Evolutionary conservation across 2,113 vertebrate species (phyloP), one percentile per base, ranked within the genome.

Genomic region (Scatophagus argus): DNA sequence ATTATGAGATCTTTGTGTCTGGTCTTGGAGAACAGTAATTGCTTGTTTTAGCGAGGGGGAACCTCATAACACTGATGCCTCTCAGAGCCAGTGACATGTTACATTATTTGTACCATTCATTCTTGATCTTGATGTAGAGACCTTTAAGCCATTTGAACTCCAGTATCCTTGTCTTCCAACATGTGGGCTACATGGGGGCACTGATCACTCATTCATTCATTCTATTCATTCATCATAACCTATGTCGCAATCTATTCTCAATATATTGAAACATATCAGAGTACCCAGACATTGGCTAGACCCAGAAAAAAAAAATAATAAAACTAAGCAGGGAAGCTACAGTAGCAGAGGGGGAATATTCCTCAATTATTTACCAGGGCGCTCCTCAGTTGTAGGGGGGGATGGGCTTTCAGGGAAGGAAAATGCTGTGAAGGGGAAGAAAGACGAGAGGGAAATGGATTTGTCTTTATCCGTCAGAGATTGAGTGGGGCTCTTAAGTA

Each of bases 281-380:
- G 36, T 39, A 32, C 47, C 27, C 25, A 31, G 79, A 79, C 68
- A 44, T 60, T 54, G 12, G 8, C 32, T 17, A 71, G 51, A 38
- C 14, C 13, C n/a, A 39, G 25, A 58, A 43, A 46, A 73, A 41
- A 52, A 14, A 31, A 56, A 27, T n/a, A n/a, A 38, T 51, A 11
- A 25, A 54, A 27, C 31, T 25, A n/a, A 34, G n/a, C 12, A 14
- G 56, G 34, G 31, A 85, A 67, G 84, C 78, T 82, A 56, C 34
- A 73, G 59, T 65, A 77, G 75, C 62, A 70, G 73, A 86, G 9
- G 17, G 65, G 72, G 66, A 87, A 86, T 75, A 82, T 83, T 71
- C 74, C 70, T 94, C 86, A 91, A 92, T 94, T 92, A 91, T 94
- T 93, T 87, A 93, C 77, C 81, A 85, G 46, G 88, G 79, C 55